Evolutionary conservation across 2,797 vertebrate species (phyloP), one percentile per base, ranked within the genome.

Genomic region (Gymnoscopelus braueri): DNA sequence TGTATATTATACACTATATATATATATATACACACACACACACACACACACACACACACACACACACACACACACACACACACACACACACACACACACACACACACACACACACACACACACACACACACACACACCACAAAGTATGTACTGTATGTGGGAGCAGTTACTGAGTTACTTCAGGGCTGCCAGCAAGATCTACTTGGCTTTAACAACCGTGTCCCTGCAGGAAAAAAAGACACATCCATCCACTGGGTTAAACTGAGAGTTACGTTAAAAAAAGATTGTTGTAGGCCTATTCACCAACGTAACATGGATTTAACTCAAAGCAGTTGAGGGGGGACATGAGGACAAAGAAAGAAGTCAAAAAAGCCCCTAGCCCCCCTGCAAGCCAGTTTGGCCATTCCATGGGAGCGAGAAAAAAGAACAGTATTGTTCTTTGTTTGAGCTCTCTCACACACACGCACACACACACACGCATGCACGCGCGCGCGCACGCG

Each of bases 361-460:
- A 69, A 70, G 70, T 73, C 12, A 70, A 74, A 74, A 60, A 51
- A 67, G 19, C 14, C 32, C 48, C 35, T 59, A n/a, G 59, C 61
- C 23, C 52, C 29, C 26, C 39, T 60, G 12, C 62, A 69, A 68
- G 53, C 47, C 60, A 63, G 58, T 61, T 64, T 64, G 62, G 69
- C 61, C 49, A 61, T 77, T 80, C 3, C 4, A 11, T 50, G 54
- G 63, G 65, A 64, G 54, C 12, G 62, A 62, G 56, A 65, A 77
- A 61, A 89, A 79, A 59, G 68, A 87, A 71, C 64, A 58, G 79
- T 69, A 84, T 85, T 86, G 84, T 86, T 88, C 83, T 81, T 86
- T 90, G 87, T 89, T 87, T 73, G 52, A 75, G 80, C 69, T 65
- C 60, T 60, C 56, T n/a, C 23, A 32, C 29, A 19, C 24, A 2